Evolutionary conservation across 2,113 vertebrate genomes (phyloP), one percentile per base, ranked within the genome.

Genomic region (Nannospalax galili): DNA sequence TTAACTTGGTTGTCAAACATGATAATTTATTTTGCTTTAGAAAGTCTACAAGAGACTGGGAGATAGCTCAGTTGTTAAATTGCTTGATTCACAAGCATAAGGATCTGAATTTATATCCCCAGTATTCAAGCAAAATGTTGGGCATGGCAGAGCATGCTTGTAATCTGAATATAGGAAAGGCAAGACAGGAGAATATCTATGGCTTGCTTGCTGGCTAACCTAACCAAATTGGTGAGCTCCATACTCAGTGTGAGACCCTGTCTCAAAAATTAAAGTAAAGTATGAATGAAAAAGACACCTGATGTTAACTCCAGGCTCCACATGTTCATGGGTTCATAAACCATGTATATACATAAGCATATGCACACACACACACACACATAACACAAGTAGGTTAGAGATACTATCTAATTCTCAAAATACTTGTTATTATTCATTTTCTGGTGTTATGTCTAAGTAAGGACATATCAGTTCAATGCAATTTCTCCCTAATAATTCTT

Each of bases 381-480:
- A 67, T 9, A 20, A n/a, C 16, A 48, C 42, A 80, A 22, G 56
- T n/a, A 56, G 48, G 77, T 80, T 78, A 52, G 9, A 58, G 58
- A 58, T 58, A 17, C 30, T 67, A 5, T 56, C 8, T 17, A 15
- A 2, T 42, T 73, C 62, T 95, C 37, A 22, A 26, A 10, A 17
- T 52, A 32, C 42, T 52, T 90, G 19, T 87, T n/a, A 0, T 8
- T 79, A 11, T 37, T 11, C 22, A 64, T 37, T 80, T 4, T 6
- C 16, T 4, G 28, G 14, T 14, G 32, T 45, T 7, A 85, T 42
- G 19, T 11, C 1, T 24, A 9, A 10, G 3, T 9, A 9, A 3
- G 56, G 4, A 11, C 3, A 45, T 40, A n/a, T 2, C 24, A 32
- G 30, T 8, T 1, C 1, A 62, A 20, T 40, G 15, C 24, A 10